Evolutionary conservation across 1,140 invertebrate genomes (phyloP).

Genomic region (Drosophila navojoa): DNA sequence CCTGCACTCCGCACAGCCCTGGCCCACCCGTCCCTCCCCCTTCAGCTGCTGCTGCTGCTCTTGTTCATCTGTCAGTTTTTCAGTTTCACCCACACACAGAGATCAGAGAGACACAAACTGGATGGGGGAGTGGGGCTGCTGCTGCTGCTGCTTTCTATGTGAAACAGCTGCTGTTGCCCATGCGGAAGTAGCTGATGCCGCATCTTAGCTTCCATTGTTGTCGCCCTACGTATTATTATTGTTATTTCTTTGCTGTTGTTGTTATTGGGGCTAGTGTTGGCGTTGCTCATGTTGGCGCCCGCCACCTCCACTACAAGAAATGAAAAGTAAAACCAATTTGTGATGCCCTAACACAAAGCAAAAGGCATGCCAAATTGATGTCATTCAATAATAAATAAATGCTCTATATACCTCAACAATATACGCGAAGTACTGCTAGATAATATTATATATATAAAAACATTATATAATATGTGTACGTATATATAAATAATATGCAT

Average conservation of each 20-base stretch:
- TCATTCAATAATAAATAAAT: not conserved
- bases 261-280: not conserved
- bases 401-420: not conserved
- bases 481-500: too few species aligned
- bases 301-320: constrained; percentile 32
- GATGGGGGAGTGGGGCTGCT: not conserved
- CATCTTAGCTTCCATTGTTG: constrained; percentile 34
- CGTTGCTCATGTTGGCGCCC: constrained; percentile 36
- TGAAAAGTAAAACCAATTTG: constrained; percentile 13
- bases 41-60: not conserved
- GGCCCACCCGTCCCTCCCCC: not conserved
- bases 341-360: constrained; percentile 10
- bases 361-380: not conserved
- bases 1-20: not conserved
- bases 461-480: too few species aligned
- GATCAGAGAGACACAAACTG: not conserved
- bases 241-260: not conserved
- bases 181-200: constrained; percentile 38
- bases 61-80: constrained; percentile 41
- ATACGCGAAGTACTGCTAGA: too few species aligned
- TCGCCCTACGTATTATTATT: constrained; percentile 10
- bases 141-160: not conserved
- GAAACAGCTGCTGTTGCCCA: constrained; percentile 17
- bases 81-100: constrained; percentile 35
- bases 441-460: too few species aligned